These are phyloP conservation scores for Ruditapes philippinarum DNA, from an alignment of 1,140 invertebrate species.

Conservation along the genomic window DNA sequence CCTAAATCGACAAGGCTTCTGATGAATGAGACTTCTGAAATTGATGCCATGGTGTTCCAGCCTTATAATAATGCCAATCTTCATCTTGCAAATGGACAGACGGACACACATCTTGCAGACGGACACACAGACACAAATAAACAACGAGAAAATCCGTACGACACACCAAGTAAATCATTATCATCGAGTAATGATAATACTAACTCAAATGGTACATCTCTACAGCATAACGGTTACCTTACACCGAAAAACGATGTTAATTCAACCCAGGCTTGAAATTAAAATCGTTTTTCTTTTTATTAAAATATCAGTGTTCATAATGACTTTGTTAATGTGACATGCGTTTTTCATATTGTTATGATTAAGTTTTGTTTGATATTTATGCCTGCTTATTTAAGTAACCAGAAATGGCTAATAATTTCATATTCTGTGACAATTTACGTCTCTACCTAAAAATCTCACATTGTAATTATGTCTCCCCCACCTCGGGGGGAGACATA, in stretches of 20 bases:
- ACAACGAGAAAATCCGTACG: conserved; percentile 4
- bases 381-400: no score
- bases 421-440: no score
- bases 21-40: neutral
- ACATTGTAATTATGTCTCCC: no score
- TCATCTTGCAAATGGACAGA: neutral
- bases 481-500: no score
- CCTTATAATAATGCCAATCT: neutral
- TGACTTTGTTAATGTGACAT: no score
- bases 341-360: no score
- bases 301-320: no score
- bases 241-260: conserved; percentile 6
- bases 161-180: neutral
- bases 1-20: conserved; percentile 1
- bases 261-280: neutral
- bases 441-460: no score
- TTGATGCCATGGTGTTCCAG: neutral
- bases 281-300: no score
- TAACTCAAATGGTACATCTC: neutral
- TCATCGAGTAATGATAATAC: neutral
- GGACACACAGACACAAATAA: neutral
- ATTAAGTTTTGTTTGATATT: no score
- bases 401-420: no score
- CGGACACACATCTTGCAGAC: neutral
- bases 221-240: neutral